Conservation (phyloP, 2,888 invertebrate genomes). For the Acleris emargana region DNA sequence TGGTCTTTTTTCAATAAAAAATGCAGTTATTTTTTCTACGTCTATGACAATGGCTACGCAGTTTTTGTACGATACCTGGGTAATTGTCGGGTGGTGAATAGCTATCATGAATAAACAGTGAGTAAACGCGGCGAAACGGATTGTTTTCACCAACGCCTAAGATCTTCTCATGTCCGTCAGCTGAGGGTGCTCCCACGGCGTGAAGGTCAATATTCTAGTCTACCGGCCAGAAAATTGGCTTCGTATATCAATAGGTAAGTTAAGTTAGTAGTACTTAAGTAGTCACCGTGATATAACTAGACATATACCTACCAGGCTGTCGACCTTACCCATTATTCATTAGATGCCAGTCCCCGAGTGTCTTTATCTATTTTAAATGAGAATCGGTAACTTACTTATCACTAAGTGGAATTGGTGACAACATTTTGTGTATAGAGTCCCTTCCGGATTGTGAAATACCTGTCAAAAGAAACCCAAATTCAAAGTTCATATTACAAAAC, state of each 20-base stretch:
- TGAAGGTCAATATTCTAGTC: slow-evolving; percentile 42
- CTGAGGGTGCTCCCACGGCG: slow-evolving; percentile 21
- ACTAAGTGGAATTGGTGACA: slow-evolving; percentile 64
- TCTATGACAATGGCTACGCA: too few species aligned
- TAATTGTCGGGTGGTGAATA: too few species aligned
- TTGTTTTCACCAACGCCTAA: too few species aligned
- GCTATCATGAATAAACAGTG: too few species aligned
- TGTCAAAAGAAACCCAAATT: slow-evolving; percentile 41
- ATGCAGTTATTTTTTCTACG: too few species aligned
- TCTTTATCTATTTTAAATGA: neutral
- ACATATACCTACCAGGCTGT: neutral
- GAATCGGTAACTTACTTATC: slow-evolving; percentile 58
- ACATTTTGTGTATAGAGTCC: slow-evolving; percentile 57
- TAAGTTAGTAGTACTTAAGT: neutral
- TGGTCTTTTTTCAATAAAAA: too few species aligned
- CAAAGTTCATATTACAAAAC: too few species aligned
- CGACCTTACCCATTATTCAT: neutral
- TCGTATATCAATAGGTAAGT: neutral
- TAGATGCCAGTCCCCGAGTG: neutral
- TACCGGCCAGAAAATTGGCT: slow-evolving; percentile 13
- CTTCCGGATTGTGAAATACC: slow-evolving; percentile 61
- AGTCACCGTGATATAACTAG: neutral
- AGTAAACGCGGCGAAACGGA: too few species aligned
- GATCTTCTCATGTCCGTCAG: neutral
- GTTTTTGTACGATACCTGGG: too few species aligned